A percentile compares a stretch with the other conserved stretches of the same genome.
Conservation (phyloP, 1,140 invertebrate species). For the Platorchestia sp. region DNA sequence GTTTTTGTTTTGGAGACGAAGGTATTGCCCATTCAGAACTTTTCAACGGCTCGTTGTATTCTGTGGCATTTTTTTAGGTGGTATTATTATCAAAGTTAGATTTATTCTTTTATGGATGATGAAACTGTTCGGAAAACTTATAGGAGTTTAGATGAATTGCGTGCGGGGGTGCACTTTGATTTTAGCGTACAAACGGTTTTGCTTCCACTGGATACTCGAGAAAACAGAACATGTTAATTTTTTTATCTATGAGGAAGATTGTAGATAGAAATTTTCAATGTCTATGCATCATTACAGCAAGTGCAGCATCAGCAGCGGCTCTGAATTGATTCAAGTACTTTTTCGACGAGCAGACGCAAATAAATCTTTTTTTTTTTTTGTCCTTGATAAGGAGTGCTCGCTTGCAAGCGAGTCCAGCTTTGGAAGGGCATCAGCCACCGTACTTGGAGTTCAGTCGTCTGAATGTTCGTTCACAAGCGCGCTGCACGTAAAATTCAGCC, state of each 20-base stretch:
- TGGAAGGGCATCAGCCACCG: neutral
- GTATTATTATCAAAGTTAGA: neutral
- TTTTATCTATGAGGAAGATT: neutral
- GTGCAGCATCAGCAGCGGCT: neutral
- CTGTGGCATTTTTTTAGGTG: neutral
- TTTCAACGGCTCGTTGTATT: neutral
- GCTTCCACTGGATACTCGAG: neutral
- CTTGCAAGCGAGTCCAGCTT: neutral
- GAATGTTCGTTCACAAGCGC: neutral
- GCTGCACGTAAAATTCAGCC: neutral
- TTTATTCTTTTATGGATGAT: neutral
- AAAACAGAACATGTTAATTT: neutral
- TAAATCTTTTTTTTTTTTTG: neutral
- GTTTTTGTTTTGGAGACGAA: neutral
- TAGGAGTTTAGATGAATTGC: neutral
- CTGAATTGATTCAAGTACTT: neutral
- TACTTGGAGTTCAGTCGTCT: neutral
- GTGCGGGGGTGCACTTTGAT: neutral
- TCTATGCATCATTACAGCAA: neutral
- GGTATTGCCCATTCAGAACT: neutral
- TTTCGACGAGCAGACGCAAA: neutral
- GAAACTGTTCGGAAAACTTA: neutral
- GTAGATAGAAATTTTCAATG: neutral
- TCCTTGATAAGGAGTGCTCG: neutral
- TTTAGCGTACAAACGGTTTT: neutral